Evolutionary conservation across 2,888 invertebrate genomes (phyloP).

Genomic region (Scaptomyza cyrtandrae): DNA sequence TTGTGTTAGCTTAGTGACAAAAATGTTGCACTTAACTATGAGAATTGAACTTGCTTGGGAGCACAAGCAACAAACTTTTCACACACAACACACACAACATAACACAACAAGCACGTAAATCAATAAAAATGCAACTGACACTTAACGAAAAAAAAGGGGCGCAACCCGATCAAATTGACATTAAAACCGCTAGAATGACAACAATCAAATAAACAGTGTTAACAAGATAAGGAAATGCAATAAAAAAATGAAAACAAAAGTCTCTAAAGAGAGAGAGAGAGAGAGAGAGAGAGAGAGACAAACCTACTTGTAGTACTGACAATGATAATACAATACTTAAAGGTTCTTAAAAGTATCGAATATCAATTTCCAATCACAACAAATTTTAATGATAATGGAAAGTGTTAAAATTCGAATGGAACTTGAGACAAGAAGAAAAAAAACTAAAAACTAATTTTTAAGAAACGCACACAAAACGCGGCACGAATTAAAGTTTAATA

Average conservation of each 20-base stretch:
- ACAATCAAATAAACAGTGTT: constrained; percentile 49
- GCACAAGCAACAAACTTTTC: constrained; percentile 53
- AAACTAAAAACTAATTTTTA: constrained; percentile 33
- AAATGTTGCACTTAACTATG: constrained; percentile 40
- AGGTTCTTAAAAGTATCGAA: constrained; percentile 19
- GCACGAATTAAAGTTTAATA: constrained; percentile 48
- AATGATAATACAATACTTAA: constrained; percentile 47
- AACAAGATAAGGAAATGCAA: constrained; percentile 56
- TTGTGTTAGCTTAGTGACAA: constrained; percentile 23
- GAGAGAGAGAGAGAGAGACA: constrained; percentile 4
- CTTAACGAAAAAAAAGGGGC: constrained; percentile 26
- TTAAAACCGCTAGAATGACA: constrained; percentile 65
- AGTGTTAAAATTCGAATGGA: constrained; percentile 55
- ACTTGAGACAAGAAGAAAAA: constrained; percentile 10
- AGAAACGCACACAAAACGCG: constrained; percentile 38
- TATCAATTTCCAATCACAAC: constrained; percentile 47
- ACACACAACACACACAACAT: constrained; percentile 34
- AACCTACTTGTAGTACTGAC: constrained; percentile 46
- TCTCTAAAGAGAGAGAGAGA: background rate
- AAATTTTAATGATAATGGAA: constrained; percentile 64
- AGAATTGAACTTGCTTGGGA: constrained; percentile 59
- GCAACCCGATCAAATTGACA: constrained; percentile 67
- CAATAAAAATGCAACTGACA: constrained; percentile 56
- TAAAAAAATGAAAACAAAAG: constrained; percentile 15
- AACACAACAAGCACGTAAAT: constrained; percentile 13